Base-by-base conservation (phyloP, 2,888 invertebrate species). In the Dicyrtoma fusca region DNA sequence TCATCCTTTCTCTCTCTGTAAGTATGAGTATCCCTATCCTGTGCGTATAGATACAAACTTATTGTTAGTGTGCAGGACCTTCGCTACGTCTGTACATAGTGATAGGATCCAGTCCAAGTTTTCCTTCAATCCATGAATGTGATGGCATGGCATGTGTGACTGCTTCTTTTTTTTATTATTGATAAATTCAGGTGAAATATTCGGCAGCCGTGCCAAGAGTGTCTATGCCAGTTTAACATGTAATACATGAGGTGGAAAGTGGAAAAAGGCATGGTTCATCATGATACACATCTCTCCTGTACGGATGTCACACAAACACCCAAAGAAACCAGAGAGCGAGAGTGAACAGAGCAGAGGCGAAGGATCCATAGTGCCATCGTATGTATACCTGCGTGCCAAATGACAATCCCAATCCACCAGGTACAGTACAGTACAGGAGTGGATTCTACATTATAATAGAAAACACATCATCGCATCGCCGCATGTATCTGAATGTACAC, bases 121-220 rank as follows among this genome's bases (percentile, higher is more conserved):
- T 47, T 64, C 13, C 49, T n/a, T 23, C 23, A 44, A 19, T 21
- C 17, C 11, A 17, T 55, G 8, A 34, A 34, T 34, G 13, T 25
- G 59, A n/a, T 55, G 14, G 23, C 23, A 23, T 55, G 55, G 19
- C 55, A 14, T 25, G 14, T 55, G 8, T 23, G 4, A 23, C 23
- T 34, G 26, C 44, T 61, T 42, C 44, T 42, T 17, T 11, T 17
- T 61, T 61, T 59, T 55, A 17, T 25, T 69, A 59, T 59, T 69
- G 61, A 61, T 59, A 70, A 62, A 70, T 71, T 71, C 71, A 71
- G 71, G 71, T 71, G 65, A 71, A 71, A 71, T 71, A 71, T 71
- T 71, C 71, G 55, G 57, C 57, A 57, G 21, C 64, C 57, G 55
- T 71, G 71, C 71, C 71, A 71, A 71, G 45, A 71, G 45, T 65